These are phyloP conservation scores for Pachypanchax playfairii DNA, from an alignment of 2,113 vertebrate species.

Conservation along the genomic window DNA sequence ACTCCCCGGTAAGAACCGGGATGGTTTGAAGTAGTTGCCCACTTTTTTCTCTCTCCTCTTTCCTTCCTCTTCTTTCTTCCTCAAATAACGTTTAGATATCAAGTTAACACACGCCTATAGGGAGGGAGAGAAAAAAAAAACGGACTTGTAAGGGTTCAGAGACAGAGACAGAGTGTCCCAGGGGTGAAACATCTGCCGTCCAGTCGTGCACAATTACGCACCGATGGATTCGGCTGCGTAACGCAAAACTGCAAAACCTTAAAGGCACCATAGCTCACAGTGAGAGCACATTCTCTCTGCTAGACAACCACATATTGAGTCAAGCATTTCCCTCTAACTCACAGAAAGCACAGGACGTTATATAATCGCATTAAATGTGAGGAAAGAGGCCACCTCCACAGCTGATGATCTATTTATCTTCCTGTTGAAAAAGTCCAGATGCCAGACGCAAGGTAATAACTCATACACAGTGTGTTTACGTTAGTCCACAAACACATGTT, in stretches of 20 bases:
- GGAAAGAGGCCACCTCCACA: neutral
- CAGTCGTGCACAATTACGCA: constrained; percentile 73
- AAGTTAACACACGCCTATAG: constrained; percentile 59
- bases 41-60: neutral
- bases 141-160: constrained; percentile 39
- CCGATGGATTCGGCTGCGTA: constrained; percentile 43
- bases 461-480: constrained; percentile 28
- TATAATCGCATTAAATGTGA: neutral
- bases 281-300: constrained; percentile 45
- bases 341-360: constrained; percentile 6
- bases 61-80: constrained; percentile 15
- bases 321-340: neutral
- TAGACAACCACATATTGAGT: constrained; percentile 27
- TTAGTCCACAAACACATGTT: constrained; percentile 25
- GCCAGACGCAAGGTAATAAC: constrained; percentile 12
- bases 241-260: constrained; percentile 43
- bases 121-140: constrained; percentile 7
- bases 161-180: constrained; percentile 63
- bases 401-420: neutral
- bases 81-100: constrained; percentile 35
- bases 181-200: constrained; percentile 72
- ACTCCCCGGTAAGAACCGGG: constrained; percentile 55
- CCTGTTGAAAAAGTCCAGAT: neutral
- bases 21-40: constrained; percentile 58
- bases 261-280: constrained; percentile 39